Base-by-base conservation (phyloP, 1,140 invertebrate genomes). In the Epicauta chinensis region DNA sequence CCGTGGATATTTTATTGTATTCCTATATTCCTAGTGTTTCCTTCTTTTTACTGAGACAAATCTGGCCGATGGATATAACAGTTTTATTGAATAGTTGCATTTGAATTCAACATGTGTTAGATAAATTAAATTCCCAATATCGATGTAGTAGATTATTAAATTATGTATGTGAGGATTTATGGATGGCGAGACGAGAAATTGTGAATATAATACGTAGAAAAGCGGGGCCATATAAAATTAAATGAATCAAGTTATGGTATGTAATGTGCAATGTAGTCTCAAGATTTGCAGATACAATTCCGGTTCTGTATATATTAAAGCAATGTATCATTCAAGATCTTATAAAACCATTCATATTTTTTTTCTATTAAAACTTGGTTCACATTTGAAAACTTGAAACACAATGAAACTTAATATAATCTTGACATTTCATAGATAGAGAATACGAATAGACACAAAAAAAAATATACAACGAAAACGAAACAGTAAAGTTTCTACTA, bases 171-270 rank as follows among this genome's bases (percentile, higher is more conserved):
- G n/a, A 23, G 23, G 1, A 23, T 23, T 23, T 23, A 23, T 23
- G 7, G 23, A 2, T 2, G 23, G n/a, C n/a, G n/a, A n/a, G n/a
- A n/a, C n/a, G n/a, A n/a, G n/a, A n/a, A n/a, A 23, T 2, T 23
- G 23, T 23, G 23, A 23, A 23, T 23, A 5, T 3, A 23, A 5
- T 23, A 37, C 37, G 45, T 34, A 46, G 47, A 40, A 55, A 50
- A 46, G 31, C 40, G 46, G 37, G 47, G 47, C 7, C 44, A 32
- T 44, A 54, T 55, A 55, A 51, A 55, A 44, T 55, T 55, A 55
- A 48, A 55, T 49, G 53, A 48, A 38, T 32, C 53, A 37, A 52
- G 50, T 49, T 49, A 44, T 42, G 16, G 45, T 38, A 38, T 31
- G 46, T 41, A 55, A 42, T 40, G 46, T 55, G 36, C 45, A 35